Base-by-base conservation (phyloP, 35 echinoderm and acorn worm species). In the Heliocidaris tuberculata region DNA sequence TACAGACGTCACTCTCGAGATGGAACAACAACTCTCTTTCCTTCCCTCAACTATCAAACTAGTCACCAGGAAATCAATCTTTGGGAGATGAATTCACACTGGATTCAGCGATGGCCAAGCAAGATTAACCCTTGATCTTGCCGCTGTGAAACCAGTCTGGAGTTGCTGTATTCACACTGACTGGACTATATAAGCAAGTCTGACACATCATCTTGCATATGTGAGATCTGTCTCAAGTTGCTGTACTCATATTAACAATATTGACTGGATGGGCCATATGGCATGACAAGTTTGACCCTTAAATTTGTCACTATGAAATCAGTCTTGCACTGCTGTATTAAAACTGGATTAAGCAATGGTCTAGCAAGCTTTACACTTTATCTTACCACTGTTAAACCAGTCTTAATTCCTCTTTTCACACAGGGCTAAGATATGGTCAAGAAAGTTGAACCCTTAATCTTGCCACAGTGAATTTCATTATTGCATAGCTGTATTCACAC, bases 41-140 rank as follows among this genome's bases (percentile, higher is more conserved):
- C 65, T 78, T 78, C 65, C 27, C 65, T 78, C 65, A 78, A 78
- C 65, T 78, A 78, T 19, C 65, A 78, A 78, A 78, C 65, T 78
- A 78, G 65, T 78, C 65, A n/a, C 65, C 6, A 78, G 65, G 65
- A 78, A 78, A 78, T 78, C 65, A 78, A 78, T 78, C 65, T 78
- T 78, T 19, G 21, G 35, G 35, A 42, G 21, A 3, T n/a, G 65
- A 7, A 78, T 78, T 78, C 65, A 78, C 65, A 78, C 65, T 78
- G 65, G 65, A 78, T 78, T 78, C 21, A 78, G 21, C 27, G 27
- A 29, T n/a, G 27, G 65, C 65, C 65, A 78, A n/a, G 21, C 65
- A 78, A 8, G 5, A 78, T 78, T 78, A 27, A 78, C 65, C 21
- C 27, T 78, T 24, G 7, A 52, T 27, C 65, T 78, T 78, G 52